Evolutionary conservation across 1,140 invertebrate species (phyloP), one percentile per base, ranked within the genome.

Genomic region (Drosophila equinoxialis): DNA sequence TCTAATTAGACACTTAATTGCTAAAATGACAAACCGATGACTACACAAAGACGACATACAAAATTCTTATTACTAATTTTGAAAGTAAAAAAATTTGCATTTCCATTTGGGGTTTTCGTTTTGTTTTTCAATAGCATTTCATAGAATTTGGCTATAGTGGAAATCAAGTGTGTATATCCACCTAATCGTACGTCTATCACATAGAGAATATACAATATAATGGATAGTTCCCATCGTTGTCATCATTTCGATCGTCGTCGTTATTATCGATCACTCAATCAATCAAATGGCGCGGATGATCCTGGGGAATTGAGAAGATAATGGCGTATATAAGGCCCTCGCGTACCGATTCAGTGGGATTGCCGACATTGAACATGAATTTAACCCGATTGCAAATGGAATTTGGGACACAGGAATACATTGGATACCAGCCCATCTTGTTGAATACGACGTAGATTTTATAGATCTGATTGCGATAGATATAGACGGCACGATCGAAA

Each of bases 371-470:
- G 85, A 96, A 96, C 72, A 94, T 94, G 92, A 97, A 97, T 77
- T 94, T 94, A 20, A 96, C 95, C 23, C 93, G 94, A 90, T 96
- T 94, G 63, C 94, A 94, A 30, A 95, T 93, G 63, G 94, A 79
- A 10, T 92, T 93, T 76, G 94, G 93, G 0, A 94, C 93, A 85
- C 95, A 96, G 8, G 93, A 93, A 61, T 95, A 96, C 92, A 95
- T 95, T 10, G 95, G 96, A 93, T 97, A 97, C 93, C 94, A 95
- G 13, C 96, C 96, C 68, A 94, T 93, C 91, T 96, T 96, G 92
- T 96, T 96, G 91, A 97, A 95, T 51, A 96, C 95, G 11, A 97
- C 96, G 13, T 95, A 96, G 64, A 97, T 94, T 91, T 96, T 95
- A 90, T 97, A 97, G 45, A 95, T 93, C 93, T 96, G 96, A 84